Conservation (phyloP, 2,113 vertebrate species). For the Polypterus bichir region DNA sequence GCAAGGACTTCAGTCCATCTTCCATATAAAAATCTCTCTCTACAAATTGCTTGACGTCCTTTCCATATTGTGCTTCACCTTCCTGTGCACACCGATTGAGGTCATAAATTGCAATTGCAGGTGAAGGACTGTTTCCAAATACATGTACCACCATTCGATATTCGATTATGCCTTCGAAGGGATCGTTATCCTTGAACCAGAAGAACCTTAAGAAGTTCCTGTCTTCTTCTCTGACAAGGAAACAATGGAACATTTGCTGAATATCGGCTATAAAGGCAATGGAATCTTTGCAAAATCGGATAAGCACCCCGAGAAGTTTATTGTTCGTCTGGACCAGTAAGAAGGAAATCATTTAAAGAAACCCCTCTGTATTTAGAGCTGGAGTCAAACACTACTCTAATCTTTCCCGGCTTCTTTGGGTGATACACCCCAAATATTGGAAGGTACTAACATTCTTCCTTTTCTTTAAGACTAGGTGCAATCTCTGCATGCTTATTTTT, state of each 20-base stretch:
- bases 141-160: neutral
- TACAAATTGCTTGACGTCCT: neutral
- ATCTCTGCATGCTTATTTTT: neutral
- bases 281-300: neutral
- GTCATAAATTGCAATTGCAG: neutral
- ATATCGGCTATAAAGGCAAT: neutral
- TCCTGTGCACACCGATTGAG: neutral
- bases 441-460: neutral
- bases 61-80: neutral
- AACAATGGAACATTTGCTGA: conserved; percentile 1
- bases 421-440: neutral
- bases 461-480: neutral
- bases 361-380: neutral
- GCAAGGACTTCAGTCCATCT: neutral
- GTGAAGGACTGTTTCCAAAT: neutral
- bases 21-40: conserved; percentile 2
- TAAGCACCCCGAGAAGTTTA: neutral
- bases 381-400: neutral
- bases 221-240: conserved; percentile 1
- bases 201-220: conserved; percentile 2
- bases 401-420: neutral
- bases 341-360: neutral
- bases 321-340: neutral
- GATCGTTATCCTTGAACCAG: conserved; percentile 2
- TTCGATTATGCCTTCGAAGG: neutral